phyloP scores from a whole-genome alignment of 2,797 vertebrate genomes.

The Pseudochaenichthys georgianus region DNA sequence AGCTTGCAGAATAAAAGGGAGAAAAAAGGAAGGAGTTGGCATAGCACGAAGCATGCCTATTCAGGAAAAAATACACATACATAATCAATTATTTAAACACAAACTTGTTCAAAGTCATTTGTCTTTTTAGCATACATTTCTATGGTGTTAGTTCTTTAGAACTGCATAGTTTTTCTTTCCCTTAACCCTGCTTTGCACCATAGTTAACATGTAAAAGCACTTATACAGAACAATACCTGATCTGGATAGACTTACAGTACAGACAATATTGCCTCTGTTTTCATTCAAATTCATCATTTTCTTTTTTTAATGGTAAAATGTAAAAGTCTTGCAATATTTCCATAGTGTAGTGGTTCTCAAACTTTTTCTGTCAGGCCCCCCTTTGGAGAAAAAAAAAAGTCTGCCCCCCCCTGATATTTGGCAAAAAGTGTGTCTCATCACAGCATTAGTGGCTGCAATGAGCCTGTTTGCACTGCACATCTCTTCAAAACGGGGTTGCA shows the following conservation, averaged over 20 bases:
- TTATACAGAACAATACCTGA: background rate
- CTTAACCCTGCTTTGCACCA: background rate
- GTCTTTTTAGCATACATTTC: conserved; percentile 26
- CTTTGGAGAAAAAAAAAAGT: too few species aligned
- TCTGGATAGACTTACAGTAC: background rate
- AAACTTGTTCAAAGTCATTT: conserved; percentile 23
- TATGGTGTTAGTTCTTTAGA: background rate
- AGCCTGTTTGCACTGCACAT: too few species aligned
- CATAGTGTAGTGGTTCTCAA: too few species aligned
- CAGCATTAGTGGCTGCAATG: too few species aligned
- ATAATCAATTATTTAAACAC: conserved; percentile 49
- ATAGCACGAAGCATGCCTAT: conserved; percentile 27
- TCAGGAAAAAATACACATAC: conserved; percentile 28
- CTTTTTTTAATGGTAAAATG: background rate
- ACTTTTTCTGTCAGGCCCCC: too few species aligned
- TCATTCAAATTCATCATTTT: conserved; percentile 18
- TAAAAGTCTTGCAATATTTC: background rate
- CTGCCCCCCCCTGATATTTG: too few species aligned
- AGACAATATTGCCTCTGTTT: background rate
- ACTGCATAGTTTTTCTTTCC: background rate
- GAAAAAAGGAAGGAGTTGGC: conserved; percentile 15
- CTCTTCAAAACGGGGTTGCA: too few species aligned
- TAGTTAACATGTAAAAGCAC: background rate
- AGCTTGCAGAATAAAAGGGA: conserved; percentile 30
- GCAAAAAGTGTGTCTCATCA: too few species aligned